Evolutionary conservation across 2,797 vertebrate genomes (phyloP).

Genomic region (Microtus obscurus): DNA sequence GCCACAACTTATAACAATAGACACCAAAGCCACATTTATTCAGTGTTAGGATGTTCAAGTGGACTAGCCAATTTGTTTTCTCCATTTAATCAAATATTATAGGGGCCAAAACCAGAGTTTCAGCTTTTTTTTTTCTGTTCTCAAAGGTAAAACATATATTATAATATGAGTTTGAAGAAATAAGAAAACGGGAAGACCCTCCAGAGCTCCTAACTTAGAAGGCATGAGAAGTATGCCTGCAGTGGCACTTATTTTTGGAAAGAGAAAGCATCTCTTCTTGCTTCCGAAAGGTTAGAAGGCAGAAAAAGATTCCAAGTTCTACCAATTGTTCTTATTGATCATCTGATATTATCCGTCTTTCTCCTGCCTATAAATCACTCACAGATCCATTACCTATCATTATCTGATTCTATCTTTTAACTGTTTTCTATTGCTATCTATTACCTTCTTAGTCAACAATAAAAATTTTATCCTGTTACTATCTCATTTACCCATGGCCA

Average conservation of each 20-base stretch:
- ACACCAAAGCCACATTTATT: neutral
- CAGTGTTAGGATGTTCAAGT: neutral
- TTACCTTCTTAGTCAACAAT: neutral
- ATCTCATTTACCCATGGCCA: neutral
- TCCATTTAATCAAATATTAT: neutral
- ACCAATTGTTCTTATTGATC: neutral
- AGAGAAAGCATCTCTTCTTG: neutral
- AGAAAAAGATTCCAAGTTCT: neutral
- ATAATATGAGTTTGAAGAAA: neutral
- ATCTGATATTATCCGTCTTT: neutral
- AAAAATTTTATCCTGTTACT: neutral
- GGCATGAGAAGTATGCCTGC: neutral
- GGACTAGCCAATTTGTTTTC: neutral
- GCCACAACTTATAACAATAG: neutral
- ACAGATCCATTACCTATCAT: neutral
- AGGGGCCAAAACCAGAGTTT: neutral
- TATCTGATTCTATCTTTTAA: neutral
- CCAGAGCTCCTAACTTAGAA: neutral
- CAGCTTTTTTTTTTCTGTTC: neutral
- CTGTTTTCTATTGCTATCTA: neutral
- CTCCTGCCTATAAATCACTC: neutral
- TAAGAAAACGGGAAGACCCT: neutral
- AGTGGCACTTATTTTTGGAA: neutral
- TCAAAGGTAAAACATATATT: neutral
- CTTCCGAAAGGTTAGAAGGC: neutral